Evolutionary conservation across 2,888 invertebrate genomes (phyloP).

Genomic region (Antitype chi): DNA sequence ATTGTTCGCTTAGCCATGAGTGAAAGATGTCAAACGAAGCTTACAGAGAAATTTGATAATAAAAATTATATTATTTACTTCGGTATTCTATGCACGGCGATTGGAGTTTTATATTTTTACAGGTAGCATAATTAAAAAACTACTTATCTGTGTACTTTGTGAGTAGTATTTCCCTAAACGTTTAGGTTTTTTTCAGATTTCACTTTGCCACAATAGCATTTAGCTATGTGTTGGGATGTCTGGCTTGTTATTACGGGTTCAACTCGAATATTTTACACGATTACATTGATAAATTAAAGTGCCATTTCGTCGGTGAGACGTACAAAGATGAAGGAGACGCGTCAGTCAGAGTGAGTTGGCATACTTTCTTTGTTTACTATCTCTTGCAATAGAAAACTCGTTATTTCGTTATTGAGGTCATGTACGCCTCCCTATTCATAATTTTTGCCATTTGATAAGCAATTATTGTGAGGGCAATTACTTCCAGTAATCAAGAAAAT

Average conservation of each 20-base stretch:
- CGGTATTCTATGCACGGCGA: constrained; percentile 80
- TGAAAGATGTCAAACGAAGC: constrained; percentile 89
- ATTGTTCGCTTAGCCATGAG: constrained; percentile 87
- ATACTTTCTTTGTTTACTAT: constrained; percentile 68
- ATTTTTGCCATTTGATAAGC: constrained; percentile 46
- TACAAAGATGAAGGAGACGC: constrained; percentile 69
- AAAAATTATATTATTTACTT: constrained; percentile 87
- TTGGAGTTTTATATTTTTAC: constrained; percentile 85
- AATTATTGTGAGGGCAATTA: constrained; percentile 45
- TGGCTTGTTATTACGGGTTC: constrained; percentile 87
- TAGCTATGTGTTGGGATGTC: constrained; percentile 89
- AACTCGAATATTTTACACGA: constrained; percentile 81
- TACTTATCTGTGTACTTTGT: constrained; percentile 50
- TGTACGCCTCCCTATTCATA: constrained; percentile 65
- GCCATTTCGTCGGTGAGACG: constrained; percentile 79
- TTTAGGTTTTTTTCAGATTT: constrained; percentile 82
- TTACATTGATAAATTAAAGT: constrained; percentile 82
- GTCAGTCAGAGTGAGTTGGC: constrained; percentile 77
- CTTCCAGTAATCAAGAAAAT: constrained; percentile 27
- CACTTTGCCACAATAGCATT: constrained; percentile 84
- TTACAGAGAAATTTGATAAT: constrained; percentile 86
- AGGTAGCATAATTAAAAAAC: constrained; percentile 74
- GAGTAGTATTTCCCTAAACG: constrained; percentile 67
- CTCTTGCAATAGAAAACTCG: constrained; percentile 61
- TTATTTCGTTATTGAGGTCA: constrained; percentile 67